Base-by-base conservation (phyloP, 2,797 vertebrate genomes). In the Monodelphis domestica region DNA sequence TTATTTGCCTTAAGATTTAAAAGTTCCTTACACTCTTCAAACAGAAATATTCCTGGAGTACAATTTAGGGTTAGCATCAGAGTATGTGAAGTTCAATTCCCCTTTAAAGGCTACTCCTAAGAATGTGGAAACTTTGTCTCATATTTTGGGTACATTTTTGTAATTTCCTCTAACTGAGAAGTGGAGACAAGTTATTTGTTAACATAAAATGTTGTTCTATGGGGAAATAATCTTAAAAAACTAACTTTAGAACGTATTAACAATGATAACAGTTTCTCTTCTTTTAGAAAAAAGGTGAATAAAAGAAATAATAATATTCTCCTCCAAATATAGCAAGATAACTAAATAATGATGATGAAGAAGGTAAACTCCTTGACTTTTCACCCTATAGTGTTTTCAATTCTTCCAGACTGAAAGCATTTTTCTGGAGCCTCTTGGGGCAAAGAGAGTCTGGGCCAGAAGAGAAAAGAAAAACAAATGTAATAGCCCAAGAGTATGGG, bases 401-500 rank as follows among this genome's bases (percentile, higher is more conserved):
- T 84, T 84, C 70, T 84, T 84, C 38, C 70, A 84, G 70, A 24
- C 2, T 4, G 1, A 2, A 55, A 4, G 5, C 9, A 17, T 84
- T 63, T 90, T 84, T 92, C 94, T 89, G 50, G 38, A 91, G 5
- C 56, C 57, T 92, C 17, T 53, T 7, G 33, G 90, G 51, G 38
- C 4, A 55, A 89, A 90, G 70, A 26, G 45, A 84, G 38, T 84
- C 70, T 84, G 70, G 70, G 38, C 38, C 38, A 84, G 24, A 84
- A 45, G 38, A 84, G 21, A 50, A 45, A 84, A 84, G 70, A 84
- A 84, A 94, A 96, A 94, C 88, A 92, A 96, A 91, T 63, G 21
- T 84, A 84, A 94, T 50, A 84, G n/a, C 91, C n/a, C 91, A 52
- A 87, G 91, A 91, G 38, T 88, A 14, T 91, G 93, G 92, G 92